Base-by-base conservation (phyloP, 1,140 invertebrate species). In the Drosophila lacertosa region DNA sequence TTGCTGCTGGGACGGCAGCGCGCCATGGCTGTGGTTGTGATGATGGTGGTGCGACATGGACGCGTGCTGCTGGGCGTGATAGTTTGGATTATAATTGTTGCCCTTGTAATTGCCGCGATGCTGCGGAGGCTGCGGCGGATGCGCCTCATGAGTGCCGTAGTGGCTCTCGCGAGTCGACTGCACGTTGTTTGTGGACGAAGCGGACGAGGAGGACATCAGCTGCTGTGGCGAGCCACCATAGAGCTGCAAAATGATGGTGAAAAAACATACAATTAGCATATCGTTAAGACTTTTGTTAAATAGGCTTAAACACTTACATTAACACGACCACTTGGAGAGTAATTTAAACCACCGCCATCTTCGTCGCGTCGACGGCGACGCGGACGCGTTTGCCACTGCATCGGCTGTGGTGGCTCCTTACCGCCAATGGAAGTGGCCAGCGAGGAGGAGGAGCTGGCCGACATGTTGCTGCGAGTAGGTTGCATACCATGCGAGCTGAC, bases 31-130 rank as follows among this genome's bases (percentile, higher is more conserved):
- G 42, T 89, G 86, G 33, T 77, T 78, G 20, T 74, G 77, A 32
- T 89, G 80, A 40, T 89, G 86, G 35, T 89, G 86, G 42, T 89
- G 81, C 29, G 79, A 71, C 62, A 84, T 73, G 18, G 72, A 65
- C 16, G 81, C 75, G 33, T 82, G 76, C 53, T 89, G 83, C 44
- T 89, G 83, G 47, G 80, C 81, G 40, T 90, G 88, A 50, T 89
- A 90, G 26, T 90, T 82, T n/a, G 89, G 89, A 76, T 90, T 90
- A 32, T 89, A 90, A 69, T 90, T 90, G 47, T 90, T 90, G 45
- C 84, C 84, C 74, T 90, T 90, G 50, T 90, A 90, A 33, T 90
- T 90, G 40, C 89, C 89, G 47, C 89, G 89, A 73, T 90, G 84
- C 37, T 89, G 84, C 15, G 72, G 78, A 47, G 74, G 67, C 50